A percentile compares a stretch with the other conserved stretches of the same genome.
Conservation (phyloP, 1,140 invertebrate species). For the Copidosoma floridanum region DNA sequence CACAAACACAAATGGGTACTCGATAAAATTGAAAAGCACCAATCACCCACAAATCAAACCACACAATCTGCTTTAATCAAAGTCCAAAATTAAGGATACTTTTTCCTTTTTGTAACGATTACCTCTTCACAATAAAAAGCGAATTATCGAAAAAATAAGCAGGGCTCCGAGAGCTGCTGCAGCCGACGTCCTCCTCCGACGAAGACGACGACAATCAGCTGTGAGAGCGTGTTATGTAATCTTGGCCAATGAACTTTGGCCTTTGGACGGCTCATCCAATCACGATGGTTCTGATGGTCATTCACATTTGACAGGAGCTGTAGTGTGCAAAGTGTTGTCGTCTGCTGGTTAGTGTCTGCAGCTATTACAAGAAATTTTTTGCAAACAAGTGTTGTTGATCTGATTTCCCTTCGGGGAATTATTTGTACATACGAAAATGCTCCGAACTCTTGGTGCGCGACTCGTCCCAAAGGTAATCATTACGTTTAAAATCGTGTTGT, state of each 20-base stretch:
- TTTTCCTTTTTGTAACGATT: no score
- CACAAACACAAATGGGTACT: no score
- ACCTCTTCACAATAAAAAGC: no score
- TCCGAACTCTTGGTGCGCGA: neutral
- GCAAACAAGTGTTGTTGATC: neutral
- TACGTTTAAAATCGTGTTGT: no score
- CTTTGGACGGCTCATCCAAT: conserved; percentile 1
- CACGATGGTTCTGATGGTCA: neutral
- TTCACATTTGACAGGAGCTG: neutral
- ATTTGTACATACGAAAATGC: conserved; percentile 27
- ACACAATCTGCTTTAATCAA: no score
- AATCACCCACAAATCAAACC: no score
- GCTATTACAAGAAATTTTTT: neutral
- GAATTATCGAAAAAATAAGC: neutral
- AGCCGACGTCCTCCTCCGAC: neutral
- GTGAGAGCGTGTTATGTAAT: conserved; percentile 16
- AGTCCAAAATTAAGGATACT: no score
- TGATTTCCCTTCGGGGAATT: no score
- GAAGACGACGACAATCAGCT: no score
- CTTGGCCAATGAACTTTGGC: neutral
- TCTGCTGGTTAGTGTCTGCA: no score
- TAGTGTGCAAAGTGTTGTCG: neutral
- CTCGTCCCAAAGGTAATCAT: conserved; percentile 21
- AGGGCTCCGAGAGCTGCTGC: neutral
- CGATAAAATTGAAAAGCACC: no score